These are phyloP conservation scores for Ophioninae sp. DNA, from an alignment of 2,888 invertebrate species.

Conservation along the genomic window DNA sequence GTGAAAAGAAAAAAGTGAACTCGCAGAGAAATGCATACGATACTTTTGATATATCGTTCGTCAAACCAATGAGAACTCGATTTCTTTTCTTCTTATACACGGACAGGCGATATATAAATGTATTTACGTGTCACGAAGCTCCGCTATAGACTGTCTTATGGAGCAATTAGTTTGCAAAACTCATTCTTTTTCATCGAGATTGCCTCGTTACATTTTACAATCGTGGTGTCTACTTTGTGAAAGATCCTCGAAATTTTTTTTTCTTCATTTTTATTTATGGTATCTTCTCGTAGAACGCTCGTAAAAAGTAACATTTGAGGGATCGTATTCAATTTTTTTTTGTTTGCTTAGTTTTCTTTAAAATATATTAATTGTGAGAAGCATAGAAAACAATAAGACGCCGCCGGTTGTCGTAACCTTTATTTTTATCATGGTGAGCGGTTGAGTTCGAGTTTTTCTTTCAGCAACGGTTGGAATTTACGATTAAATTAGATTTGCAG, in stretches of 20 bases:
- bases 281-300: constrained; percentile 20
- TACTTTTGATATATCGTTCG: constrained; percentile 55
- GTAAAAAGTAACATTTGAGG: constrained; percentile 36
- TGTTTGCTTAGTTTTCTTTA: constrained; percentile 28
- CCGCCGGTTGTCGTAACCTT: constrained; percentile 11
- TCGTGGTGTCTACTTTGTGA: constrained; percentile 28
- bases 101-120: constrained; percentile 59
- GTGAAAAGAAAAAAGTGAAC: constrained; percentile 47
- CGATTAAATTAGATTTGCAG: constrained; percentile 43
- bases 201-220: constrained; percentile 25
- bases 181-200: constrained; percentile 34
- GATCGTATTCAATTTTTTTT: constrained; percentile 25
- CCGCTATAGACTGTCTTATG: constrained; percentile 56
- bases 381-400: constrained; percentile 45
- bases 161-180: constrained; percentile 58
- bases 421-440: constrained; percentile 12
- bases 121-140: constrained; percentile 58
- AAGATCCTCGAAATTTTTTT: constrained; percentile 30
- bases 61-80: constrained; percentile 48
- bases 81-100: constrained; percentile 49
- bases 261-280: constrained; percentile 1
- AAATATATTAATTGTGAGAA: constrained; percentile 45
- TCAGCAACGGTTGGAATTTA: constrained; percentile 26
- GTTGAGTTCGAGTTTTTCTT: constrained; percentile 25
- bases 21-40: constrained; percentile 38